Conservation (phyloP, 2,113 vertebrate species). For the Onychostruthus taczanowskii region DNA sequence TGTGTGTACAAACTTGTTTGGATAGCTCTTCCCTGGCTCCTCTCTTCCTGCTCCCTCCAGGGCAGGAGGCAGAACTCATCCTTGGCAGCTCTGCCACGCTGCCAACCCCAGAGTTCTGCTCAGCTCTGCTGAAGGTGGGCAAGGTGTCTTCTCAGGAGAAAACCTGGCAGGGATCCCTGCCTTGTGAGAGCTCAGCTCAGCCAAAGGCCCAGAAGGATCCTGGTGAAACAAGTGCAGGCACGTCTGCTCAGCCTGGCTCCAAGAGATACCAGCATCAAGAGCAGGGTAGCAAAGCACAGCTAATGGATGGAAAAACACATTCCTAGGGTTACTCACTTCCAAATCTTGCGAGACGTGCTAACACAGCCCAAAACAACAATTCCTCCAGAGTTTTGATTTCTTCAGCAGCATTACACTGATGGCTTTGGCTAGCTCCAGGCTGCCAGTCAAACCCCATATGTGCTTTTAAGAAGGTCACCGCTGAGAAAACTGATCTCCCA, state of each 20-base stretch:
- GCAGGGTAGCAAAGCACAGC: background rate
- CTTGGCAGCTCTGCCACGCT: background rate
- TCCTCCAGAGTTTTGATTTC: background rate
- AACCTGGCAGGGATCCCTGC: background rate
- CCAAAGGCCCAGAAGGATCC: background rate
- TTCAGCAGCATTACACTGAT: background rate
- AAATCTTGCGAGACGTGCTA: background rate
- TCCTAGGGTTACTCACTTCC: background rate
- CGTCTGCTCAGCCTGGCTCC: background rate
- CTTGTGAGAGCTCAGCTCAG: background rate
- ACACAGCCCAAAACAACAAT: background rate
- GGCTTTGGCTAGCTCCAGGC: background rate
- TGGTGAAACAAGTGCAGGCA: conserved; percentile 24
- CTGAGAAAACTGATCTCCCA: background rate
- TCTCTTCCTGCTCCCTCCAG: background rate
- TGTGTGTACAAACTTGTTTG: conserved; percentile 60
- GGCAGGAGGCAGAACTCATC: background rate
- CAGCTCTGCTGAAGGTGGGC: conserved; percentile 26
- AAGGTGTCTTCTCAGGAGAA: background rate
- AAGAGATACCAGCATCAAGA: background rate
- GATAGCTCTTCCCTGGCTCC: background rate
- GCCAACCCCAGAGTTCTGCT: background rate
- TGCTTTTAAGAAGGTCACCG: background rate
- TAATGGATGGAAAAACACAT: background rate
- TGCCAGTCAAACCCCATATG: background rate